Conservation (phyloP, 1,140 invertebrate species). For the Drosophila equinoxialis region DNA sequence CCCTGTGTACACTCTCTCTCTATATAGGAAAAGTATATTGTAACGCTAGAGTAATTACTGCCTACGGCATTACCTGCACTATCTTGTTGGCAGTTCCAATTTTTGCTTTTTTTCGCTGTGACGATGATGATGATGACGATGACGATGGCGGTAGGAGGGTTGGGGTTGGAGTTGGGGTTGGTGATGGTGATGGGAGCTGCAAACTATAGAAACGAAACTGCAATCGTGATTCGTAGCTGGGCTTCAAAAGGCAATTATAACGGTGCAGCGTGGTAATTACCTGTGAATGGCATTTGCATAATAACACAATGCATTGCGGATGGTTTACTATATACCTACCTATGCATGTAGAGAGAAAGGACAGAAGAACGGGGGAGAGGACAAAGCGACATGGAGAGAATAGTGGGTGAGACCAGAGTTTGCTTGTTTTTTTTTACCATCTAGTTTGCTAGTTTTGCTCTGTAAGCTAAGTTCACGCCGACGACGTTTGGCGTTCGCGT, state of each 20-base stretch:
- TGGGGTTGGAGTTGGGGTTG: too few relatives aligned
- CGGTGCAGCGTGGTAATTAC: conserved; percentile 81
- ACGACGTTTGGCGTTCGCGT: conserved; percentile 44
- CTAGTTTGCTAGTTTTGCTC: conserved; percentile 15
- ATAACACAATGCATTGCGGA: conserved; percentile 57
- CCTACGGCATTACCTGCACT: conserved; percentile 37
- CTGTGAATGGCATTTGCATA: conserved; percentile 82
- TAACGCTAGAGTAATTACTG: conserved; percentile 53
- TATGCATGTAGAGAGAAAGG: neutral
- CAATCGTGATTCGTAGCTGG: conserved; percentile 80
- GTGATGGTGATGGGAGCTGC: conserved; percentile 8
- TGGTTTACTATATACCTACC: neutral
- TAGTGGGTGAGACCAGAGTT: neutral
- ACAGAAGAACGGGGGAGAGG: too few relatives aligned
- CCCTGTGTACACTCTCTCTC: too few relatives aligned
- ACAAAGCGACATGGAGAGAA: too few relatives aligned
- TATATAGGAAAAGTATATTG: conserved; percentile 11
- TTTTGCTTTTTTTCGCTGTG: conserved; percentile 32
- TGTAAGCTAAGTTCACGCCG: conserved; percentile 2
- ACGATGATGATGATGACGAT: conserved; percentile 20
- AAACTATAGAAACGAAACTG: conserved; percentile 42
- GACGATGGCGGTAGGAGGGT: neutral
- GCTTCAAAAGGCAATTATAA: conserved; percentile 82
- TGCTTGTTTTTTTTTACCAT: neutral
- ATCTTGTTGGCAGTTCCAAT: conserved; percentile 68